Evolutionary conservation across 2,113 vertebrate species (phyloP).

Genomic region (Glareola pratincola): DNA sequence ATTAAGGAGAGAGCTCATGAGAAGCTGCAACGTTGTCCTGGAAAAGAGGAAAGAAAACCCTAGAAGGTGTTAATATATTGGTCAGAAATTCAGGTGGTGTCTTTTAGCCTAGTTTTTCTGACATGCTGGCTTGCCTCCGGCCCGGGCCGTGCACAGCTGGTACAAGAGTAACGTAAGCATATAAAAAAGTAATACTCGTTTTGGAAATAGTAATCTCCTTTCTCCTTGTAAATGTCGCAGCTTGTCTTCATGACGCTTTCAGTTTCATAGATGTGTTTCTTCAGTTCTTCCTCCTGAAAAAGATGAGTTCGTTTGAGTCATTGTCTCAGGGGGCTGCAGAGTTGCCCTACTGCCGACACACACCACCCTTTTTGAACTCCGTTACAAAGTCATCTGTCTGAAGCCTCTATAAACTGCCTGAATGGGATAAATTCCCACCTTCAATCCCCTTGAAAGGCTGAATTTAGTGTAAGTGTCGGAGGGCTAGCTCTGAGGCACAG

Average conservation of each 20-base stretch:
- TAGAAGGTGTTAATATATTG: not conserved
- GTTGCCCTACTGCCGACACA: not conserved
- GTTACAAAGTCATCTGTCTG: not conserved
- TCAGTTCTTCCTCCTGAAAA: slow-evolving; percentile 31
- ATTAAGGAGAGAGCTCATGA: not conserved
- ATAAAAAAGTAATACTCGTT: not conserved
- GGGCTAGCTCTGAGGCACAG: no score
- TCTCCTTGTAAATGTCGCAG: slow-evolving; percentile 27
- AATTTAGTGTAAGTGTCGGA: accelerated
- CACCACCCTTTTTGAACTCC: not conserved
- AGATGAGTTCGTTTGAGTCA: not conserved
- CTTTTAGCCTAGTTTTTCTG: not conserved
- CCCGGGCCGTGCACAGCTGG: not conserved
- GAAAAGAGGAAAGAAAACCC: not conserved
- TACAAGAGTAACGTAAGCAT: not conserved
- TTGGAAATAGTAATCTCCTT: slow-evolving; percentile 34
- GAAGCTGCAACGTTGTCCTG: not conserved
- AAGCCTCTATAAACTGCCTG: not conserved
- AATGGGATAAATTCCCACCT: no score
- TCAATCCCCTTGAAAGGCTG: not conserved
- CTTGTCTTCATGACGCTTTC: not conserved
- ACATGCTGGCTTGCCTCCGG: not conserved
- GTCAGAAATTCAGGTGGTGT: no score
- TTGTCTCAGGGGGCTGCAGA: not conserved
- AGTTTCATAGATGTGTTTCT: not conserved